Conservation (phyloP, 2,888 invertebrate species). For the Folsomia candida region DNA sequence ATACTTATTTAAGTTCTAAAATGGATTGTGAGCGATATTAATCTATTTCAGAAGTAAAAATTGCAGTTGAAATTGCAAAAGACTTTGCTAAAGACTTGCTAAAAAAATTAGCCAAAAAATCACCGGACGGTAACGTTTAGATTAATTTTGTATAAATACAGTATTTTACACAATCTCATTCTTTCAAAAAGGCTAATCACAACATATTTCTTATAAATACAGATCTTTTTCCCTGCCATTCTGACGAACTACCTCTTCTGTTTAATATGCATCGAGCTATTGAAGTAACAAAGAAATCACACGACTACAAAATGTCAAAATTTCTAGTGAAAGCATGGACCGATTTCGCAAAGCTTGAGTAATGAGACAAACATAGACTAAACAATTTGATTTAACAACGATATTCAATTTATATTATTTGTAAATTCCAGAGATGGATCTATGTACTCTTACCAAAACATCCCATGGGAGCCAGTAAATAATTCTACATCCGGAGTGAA, state of each 20-base stretch:
- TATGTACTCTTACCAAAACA: neutral
- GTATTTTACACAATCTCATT: no score
- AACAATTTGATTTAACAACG: no score
- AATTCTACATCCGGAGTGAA: neutral
- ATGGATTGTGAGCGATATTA: no score
- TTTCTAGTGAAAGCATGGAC: slow-evolving; percentile 26
- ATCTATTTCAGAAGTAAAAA: slow-evolving; percentile 32
- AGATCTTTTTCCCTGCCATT: slow-evolving; percentile 20
- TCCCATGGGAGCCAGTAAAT: slow-evolving; percentile 10
- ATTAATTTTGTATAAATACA: slow-evolving; percentile 9
- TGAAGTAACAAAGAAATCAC: slow-evolving; percentile 14
- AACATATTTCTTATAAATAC: neutral
- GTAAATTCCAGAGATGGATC: neutral
- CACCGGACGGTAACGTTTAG: slow-evolving; percentile 12
- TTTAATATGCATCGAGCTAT: slow-evolving; percentile 26
- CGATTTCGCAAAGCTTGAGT: slow-evolving; percentile 24
- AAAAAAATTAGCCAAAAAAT: slow-evolving; percentile 1
- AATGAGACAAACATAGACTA: neutral
- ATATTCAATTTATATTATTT: no score
- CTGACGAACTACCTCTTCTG: slow-evolving; percentile 25
- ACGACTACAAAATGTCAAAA: slow-evolving; percentile 22
- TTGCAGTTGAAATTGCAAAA: slow-evolving; percentile 25
- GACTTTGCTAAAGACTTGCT: slow-evolving; percentile 24
- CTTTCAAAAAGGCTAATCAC: no score
- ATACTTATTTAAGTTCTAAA: no score